Percentiles rank a stretch among this genome's conserved stretches.
Evolutionary conservation across 1,140 invertebrate species (phyloP).

Genomic region (Tetramorium simillimum): DNA sequence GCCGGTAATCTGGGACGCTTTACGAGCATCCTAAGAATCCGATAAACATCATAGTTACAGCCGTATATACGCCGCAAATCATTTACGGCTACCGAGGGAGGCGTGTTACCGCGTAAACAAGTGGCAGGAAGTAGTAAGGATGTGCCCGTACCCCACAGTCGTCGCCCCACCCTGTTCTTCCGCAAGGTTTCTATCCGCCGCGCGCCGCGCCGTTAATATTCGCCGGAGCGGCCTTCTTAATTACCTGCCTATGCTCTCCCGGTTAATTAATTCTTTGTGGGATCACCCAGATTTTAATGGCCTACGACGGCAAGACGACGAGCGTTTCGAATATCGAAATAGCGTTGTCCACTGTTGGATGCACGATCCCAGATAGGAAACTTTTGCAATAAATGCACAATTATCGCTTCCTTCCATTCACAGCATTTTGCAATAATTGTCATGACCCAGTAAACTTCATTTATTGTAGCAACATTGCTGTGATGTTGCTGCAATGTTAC

Average conservation of each 20-base stretch:
- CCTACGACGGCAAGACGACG: slow-evolving; percentile 11
- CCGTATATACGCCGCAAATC: slow-evolving; percentile 73
- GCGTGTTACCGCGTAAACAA: slow-evolving; percentile 73
- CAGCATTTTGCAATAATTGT: too few species aligned
- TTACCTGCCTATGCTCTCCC: slow-evolving; percentile 73
- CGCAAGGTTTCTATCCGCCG: not conserved
- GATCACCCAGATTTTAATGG: slow-evolving; percentile 74
- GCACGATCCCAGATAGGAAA: too few species aligned
- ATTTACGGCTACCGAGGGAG: slow-evolving; percentile 62
- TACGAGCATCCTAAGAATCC: slow-evolving; percentile 64
- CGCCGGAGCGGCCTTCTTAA: not conserved
- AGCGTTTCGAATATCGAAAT: slow-evolving; percentile 28
- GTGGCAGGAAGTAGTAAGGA: slow-evolving; percentile 75
- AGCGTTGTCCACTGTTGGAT: slow-evolving; percentile 65
- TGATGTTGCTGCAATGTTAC: too few species aligned
- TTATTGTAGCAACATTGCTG: too few species aligned
- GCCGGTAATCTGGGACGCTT: slow-evolving; percentile 48
- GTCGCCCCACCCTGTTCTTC: slow-evolving; percentile 13
- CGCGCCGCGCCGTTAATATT: slow-evolving; percentile 16
- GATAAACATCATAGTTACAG: slow-evolving; percentile 69
- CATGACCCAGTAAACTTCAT: too few species aligned
- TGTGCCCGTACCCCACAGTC: slow-evolving; percentile 52
- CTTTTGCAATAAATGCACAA: too few species aligned
- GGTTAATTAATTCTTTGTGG: slow-evolving; percentile 80
- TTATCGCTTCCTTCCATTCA: too few species aligned